Base-by-base conservation (phyloP, 2,888 invertebrate species). In the Platypus cylindrus region DNA sequence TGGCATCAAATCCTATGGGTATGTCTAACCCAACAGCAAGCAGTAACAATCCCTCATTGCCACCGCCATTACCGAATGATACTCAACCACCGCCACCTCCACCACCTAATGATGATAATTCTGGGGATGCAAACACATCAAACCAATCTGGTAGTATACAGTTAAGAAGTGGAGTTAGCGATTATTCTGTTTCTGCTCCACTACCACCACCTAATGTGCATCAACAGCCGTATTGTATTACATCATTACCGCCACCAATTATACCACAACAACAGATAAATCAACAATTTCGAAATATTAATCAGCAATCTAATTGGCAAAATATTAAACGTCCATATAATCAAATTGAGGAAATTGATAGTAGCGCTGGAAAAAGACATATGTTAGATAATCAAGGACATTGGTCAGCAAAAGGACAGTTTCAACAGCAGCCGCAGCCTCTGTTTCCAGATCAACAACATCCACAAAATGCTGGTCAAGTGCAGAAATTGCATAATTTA, bases 61-160 rank as follows among this genome's bases (percentile, higher is more conserved):
- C 53, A 18, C 51, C 52, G 37, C 40, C 43, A 14, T 38, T 35
- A 16, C 43, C 40, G 7, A 37, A 25, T 20, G 62, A 63, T 38
- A 48, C 52, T 31, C 58, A 62, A 48, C 62, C 64, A 20, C 60
- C 62, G 2, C 62, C 64, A 18, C 60, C 62, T 3, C 51, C 55
- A 18, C 62, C 63, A 5, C 56, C 59, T 32, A 59, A 60, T 32
- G 60, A 60, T 24, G n/a, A n/a, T n/a, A n/a, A n/a, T n/a, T 52
- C 55, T 13, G 52, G n/a, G n/a, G n/a, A 53, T 16, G 38, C 37
- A 15, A 30, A 17, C 16, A 37, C 28, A 27, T 32, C 36, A 17
- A 15, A 13, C 17, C 34, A 34, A 14, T 34, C 27, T 12, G 22
- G 12, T 14, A 14, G 16, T 2, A 28, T 34, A 22, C 34, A 18